Base-by-base conservation (phyloP, 2,113 vertebrate genomes). In the Lophotis ruficrista region DNA sequence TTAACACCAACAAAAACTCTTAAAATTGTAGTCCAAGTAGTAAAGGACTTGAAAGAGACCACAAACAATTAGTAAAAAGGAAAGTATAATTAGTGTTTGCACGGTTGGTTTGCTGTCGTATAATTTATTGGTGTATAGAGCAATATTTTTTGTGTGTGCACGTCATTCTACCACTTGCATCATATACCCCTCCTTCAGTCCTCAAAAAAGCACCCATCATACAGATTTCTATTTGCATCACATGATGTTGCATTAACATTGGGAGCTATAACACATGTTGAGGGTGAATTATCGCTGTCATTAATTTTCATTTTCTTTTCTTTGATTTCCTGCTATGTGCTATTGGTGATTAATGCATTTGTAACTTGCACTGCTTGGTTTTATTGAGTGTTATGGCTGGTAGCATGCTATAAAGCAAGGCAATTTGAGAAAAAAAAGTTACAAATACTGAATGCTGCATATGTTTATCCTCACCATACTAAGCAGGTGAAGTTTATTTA, bases 241-340 rank as follows among this genome's bases (percentile, higher is more conserved):
- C 50, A 38, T 83, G 92, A 83, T 51, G 24, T 64, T 93, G 85
- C 64, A 95, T 95, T 94, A 95, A 96, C 86, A 45, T 28, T 43
- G 48, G n/a, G 76, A 93, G 84, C 81, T 85, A 60, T 33, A 48
- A 58, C 93, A 94, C 90, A 94, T 95, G 94, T 88, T 72, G 28
- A 75, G 57, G 87, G 62, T 87, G 62, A 96, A 93, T 96, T 94
- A 83, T 87, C 56, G 0, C 79, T 83, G 41, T 89, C 64, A 57
- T 93, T 94, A 78, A 64, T 48, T 96, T 93, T 96, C 78, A 79
- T 94, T 97, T 97, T 4, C 91, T 96, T 97, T 97, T 4, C 91
- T 96, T 94, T 89, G 35, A 93, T 93, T 96, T 92, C 87, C 70
- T 96, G 93, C 95, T 95, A 91, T 45, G 20, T 83, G 92, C 81